Evolutionary conservation across 2,113 vertebrate genomes (phyloP).

Genomic region (Antechinus stuartii): DNA sequence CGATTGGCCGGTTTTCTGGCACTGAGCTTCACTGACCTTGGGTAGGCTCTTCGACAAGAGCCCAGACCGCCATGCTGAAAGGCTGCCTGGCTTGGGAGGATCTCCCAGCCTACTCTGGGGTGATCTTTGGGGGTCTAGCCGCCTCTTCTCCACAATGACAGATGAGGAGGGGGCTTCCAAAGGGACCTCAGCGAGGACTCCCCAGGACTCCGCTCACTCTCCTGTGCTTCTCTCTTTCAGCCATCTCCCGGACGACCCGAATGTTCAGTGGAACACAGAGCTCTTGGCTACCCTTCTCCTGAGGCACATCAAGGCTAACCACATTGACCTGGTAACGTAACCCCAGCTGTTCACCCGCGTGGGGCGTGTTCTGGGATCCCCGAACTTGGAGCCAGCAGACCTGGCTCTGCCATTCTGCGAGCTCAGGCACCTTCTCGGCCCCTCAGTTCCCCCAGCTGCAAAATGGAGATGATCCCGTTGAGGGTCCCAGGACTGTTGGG

Average conservation of each 20-base stretch:
- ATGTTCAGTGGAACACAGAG: conserved; percentile 88
- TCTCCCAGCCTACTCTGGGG: not conserved
- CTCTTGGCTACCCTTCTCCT: conserved; percentile 86
- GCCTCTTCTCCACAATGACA: not conserved
- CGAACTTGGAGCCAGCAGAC: not conserved
- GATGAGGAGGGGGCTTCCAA: not conserved
- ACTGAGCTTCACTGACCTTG: not conserved
- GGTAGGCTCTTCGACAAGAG: not conserved
- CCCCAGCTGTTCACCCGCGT: not conserved
- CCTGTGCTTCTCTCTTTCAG: conserved; percentile 82
- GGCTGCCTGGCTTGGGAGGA: not conserved
- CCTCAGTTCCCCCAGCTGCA: not conserved
- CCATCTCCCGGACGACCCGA: conserved; percentile 92
- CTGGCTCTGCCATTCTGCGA: not conserved
- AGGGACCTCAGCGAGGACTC: conserved; percentile 9
- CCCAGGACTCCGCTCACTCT: conserved; percentile 30
- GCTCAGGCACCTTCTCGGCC: not conserved
- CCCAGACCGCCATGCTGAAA: not conserved
- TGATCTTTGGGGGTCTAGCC: not conserved
- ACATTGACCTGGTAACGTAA: conserved; percentile 90
- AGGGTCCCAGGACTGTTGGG: not conserved
- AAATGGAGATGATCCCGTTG: not conserved
- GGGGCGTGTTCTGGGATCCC: not conserved
- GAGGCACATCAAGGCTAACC: conserved; percentile 84
- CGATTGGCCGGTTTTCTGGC: not conserved